These are phyloP conservation scores for Malthinus flaveolus DNA, from an alignment of 2,888 invertebrate species.

Conservation along the genomic window DNA sequence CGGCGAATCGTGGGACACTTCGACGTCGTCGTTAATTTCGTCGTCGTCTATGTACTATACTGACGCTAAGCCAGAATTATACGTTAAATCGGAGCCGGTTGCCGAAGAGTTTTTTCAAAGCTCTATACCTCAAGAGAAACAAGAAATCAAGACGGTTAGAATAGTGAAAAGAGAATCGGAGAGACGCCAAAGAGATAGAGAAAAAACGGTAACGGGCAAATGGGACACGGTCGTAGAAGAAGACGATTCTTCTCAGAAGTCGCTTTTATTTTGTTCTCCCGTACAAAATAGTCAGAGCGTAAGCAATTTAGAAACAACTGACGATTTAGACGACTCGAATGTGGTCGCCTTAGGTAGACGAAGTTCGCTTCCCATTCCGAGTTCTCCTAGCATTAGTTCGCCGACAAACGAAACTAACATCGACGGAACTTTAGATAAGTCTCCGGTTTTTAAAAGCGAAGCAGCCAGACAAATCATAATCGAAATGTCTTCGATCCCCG, in stretches of 20 bases:
- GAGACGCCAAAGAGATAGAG: constrained; percentile 79
- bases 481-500: constrained; percentile 65
- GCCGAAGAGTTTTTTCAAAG: constrained; percentile 45
- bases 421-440: constrained; percentile 44
- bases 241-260: constrained; percentile 47
- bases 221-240: constrained; percentile 54
- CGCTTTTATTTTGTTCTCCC: constrained; percentile 42
- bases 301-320: constrained; percentile 32
- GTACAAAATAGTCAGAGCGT: constrained; percentile 42
- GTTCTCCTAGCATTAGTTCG: constrained; percentile 40
- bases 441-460: constrained; percentile 84
- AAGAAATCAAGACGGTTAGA: constrained; percentile 90
- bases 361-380: constrained; percentile 43
- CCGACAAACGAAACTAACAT: constrained; percentile 8
- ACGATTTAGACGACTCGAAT: constrained; percentile 37
- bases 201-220: constrained; percentile 59
- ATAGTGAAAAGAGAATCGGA: constrained; percentile 93
- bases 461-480: constrained; percentile 85
- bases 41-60: constrained; percentile 73
- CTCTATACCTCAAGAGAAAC: constrained; percentile 68
- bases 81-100: constrained; percentile 55
- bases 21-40: constrained; percentile 47
- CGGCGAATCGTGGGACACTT: constrained; percentile 57
- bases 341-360: constrained; percentile 39
- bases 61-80: constrained; percentile 47